A percentile compares a stretch with the other conserved stretches of the same genome.
Evolutionary conservation across 2,797 vertebrate genomes (phyloP).

Genomic region (Hozukius guyotensis): DNA sequence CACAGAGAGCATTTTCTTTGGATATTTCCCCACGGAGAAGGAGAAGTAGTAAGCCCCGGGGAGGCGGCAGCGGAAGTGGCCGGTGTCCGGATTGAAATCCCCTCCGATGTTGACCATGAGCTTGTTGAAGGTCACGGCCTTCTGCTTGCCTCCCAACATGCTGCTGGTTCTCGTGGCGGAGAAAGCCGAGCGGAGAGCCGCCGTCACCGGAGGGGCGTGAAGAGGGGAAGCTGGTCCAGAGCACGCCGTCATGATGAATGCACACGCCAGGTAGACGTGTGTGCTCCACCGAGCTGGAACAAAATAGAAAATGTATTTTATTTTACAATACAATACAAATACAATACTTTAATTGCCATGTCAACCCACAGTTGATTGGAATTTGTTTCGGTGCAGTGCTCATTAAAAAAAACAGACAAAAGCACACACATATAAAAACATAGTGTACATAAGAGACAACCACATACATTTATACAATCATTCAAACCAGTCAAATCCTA

Average conservation of each 20-base stretch:
- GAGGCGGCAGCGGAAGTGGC: constrained; percentile 81
- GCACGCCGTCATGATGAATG: constrained; percentile 58
- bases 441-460: too few species aligned
- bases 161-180: constrained; percentile 82
- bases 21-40: constrained; percentile 84
- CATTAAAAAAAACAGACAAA: too few species aligned
- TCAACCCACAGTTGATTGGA: too few species aligned
- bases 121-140: constrained; percentile 81
- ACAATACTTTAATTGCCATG: too few species aligned
- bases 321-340: too few species aligned
- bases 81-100: constrained; percentile 83
- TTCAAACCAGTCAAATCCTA: too few species aligned
- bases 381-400: too few species aligned
- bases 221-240: constrained; percentile 54
- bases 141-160: constrained; percentile 78
- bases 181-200: constrained; percentile 80
- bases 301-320: background rate
- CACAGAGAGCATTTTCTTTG: constrained; percentile 85
- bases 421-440: too few species aligned
- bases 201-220: constrained; percentile 42
- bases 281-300: constrained; percentile 54
- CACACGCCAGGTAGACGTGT: constrained; percentile 44
- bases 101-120: constrained; percentile 82
- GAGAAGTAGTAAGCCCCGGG: constrained; percentile 85
- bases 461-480: too few species aligned